Percentiles rank a stretch among this genome's conserved stretches.
Conservation (phyloP, 1,140 invertebrate species). For the Neelides sp. region DNA sequence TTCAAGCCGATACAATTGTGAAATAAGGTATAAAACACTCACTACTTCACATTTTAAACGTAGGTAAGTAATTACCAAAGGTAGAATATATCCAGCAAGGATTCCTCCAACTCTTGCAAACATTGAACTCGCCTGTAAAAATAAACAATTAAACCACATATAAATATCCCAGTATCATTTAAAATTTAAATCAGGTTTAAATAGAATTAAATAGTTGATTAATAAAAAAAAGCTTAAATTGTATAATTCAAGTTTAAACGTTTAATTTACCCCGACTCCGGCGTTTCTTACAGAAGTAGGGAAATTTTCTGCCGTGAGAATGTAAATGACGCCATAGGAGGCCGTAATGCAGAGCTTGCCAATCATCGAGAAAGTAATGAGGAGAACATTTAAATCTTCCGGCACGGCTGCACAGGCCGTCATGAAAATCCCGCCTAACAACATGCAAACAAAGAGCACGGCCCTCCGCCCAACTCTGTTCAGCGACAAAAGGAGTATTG, state of each 20-base stretch:
- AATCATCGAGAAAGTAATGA: conserved; percentile 57
- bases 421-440: conserved; percentile 32
- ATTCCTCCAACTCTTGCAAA: conserved; percentile 63
- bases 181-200: too few species aligned
- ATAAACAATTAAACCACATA: too few species aligned
- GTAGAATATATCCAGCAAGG: conserved; percentile 56
- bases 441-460: conserved; percentile 55
- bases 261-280: conserved; percentile 45
- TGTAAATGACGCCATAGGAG: conserved; percentile 64
- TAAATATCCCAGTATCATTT: too few species aligned
- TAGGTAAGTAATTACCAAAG: too few species aligned
- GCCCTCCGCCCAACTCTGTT: conserved; percentile 57
- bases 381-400: conserved; percentile 46
- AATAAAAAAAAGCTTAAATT: too few species aligned
- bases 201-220: too few species aligned
- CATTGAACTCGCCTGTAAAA: conserved; percentile 61
- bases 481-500: conserved; percentile 42
- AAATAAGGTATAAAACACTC: too few species aligned
- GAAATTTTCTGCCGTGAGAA: conserved; percentile 69
- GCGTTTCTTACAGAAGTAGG: conserved; percentile 69
- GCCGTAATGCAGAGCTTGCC: conserved; percentile 70
- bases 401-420: conserved; percentile 17
- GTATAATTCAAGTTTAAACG: conserved; percentile 13
- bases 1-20: too few species aligned
- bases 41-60: too few species aligned